Base-by-base conservation (phyloP, 1,140 invertebrate species). In the Gryon sp. region DNA sequence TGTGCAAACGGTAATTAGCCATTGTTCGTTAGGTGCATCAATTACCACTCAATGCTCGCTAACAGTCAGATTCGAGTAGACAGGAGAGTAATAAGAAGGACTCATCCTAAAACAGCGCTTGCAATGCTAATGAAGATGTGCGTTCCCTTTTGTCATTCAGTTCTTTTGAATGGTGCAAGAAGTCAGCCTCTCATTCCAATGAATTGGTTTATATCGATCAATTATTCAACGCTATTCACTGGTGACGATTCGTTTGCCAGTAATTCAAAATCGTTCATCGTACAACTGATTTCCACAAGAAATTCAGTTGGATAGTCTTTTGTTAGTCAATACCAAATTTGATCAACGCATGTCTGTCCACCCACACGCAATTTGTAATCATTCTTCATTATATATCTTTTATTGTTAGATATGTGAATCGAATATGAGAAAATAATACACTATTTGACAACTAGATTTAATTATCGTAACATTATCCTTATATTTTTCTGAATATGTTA, bases 1-100 rank as follows among this genome's bases (percentile, higher is more conserved):
- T 76, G 73, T 76, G 73, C 73, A 55, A 76, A 52, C 41, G 59
- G 57, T 76, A 76, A 76, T 76, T 76, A 76, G 57, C 36, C 43
- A 76, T 69, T 76, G 73, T 76, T 76, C 65, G 73, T 76, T 63
- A 76, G 63, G 57, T 63, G 63, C 57, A 76, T 69, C 63, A 76
- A 76, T 76, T 76, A 76, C 63, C 24, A 62, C 63, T 68, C 63
- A 63, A 69, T 69, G 63, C 50, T 55, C 48, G 14, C 73, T 63
- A 69, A 76, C 73, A 68, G 63, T 63, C 50, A 32, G 73, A 76
- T 62, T 63, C 63, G 41, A 63, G 32, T 63, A 68, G 63, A 69
- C 48, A 43, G 40, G 8, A 11, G 30, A 26, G 73, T 76, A 63
- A 76, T 76, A 76, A 76, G 72, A 76, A 76, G 72, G 34, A 68